phyloP scores from a whole-genome alignment of 2,113 vertebrate species.

The Cathartes aura region DNA sequence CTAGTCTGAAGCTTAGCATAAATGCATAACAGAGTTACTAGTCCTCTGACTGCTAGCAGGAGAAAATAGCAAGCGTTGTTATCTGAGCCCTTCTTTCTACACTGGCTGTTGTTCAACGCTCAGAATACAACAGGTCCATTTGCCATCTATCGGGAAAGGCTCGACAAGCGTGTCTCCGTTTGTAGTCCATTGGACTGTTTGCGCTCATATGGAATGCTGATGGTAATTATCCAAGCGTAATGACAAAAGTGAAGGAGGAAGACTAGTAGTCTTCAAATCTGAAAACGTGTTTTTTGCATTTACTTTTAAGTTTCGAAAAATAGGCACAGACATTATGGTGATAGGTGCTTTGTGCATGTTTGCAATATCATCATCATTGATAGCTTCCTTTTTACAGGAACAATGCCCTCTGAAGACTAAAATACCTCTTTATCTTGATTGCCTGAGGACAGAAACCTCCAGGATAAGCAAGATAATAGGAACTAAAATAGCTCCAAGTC shows the following conservation, averaged over 20 bases:
- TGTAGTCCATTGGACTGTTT: not conserved
- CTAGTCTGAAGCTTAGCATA: not conserved
- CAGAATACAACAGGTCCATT: not conserved
- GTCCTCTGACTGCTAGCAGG: not conserved
- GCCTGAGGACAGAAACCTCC: not conserved
- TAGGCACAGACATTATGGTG: not conserved
- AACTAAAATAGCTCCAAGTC: conserved; percentile 21
- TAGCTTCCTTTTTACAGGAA: conserved; percentile 6
- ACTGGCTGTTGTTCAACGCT: not conserved
- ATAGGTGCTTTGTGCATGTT: not conserved
- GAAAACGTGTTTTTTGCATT: not conserved
- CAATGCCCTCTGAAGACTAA: not conserved
- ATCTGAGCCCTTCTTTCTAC: not conserved
- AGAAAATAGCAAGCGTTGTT: not conserved
- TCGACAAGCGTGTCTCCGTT: fast-evolving
- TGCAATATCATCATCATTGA: not conserved
- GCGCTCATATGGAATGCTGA: not conserved
- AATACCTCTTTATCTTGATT: not conserved
- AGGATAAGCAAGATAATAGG: not conserved
- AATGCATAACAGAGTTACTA: not conserved
- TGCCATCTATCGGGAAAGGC: not conserved
- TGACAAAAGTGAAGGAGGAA: not conserved
- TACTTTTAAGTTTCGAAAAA: not conserved
- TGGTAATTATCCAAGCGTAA: fast-evolving
- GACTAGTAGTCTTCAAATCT: not conserved